Percentiles rank a stretch among this genome's conserved stretches.
These are phyloP conservation scores for Plusia festucae DNA, from an alignment of 2,888 invertebrate genomes.

Conservation along the genomic window DNA sequence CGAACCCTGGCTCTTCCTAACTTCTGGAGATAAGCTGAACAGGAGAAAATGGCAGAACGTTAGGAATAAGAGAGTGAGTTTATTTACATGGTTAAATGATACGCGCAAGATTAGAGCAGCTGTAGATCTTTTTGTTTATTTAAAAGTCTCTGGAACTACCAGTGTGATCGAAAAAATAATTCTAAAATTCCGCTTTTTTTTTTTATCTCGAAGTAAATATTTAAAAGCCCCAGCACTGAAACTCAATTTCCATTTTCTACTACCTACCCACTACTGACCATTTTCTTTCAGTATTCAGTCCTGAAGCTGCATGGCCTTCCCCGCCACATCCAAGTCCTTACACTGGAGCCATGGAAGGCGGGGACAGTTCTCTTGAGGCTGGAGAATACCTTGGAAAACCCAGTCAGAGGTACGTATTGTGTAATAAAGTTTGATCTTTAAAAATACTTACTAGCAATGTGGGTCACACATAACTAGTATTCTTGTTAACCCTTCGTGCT, in stretches of 20 bases:
- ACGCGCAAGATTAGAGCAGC: no score
- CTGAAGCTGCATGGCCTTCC: constrained; percentile 83
- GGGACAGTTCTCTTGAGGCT: constrained; percentile 87
- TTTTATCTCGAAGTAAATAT: neutral
- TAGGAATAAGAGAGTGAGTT: constrained; percentile 77
- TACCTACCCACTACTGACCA: neutral
- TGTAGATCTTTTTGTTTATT: no score
- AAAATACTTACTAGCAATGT: no score
- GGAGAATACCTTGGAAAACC: constrained; percentile 89
- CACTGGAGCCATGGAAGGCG: constrained; percentile 90
- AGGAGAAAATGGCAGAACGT: constrained; percentile 82
- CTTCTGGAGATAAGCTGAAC: constrained; percentile 78
- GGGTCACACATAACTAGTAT: no score
- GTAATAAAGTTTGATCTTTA: no score
- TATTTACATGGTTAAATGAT: no score
- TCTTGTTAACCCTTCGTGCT: no score
- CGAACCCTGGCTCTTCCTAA: constrained; percentile 82
- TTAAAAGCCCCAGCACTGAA: neutral
- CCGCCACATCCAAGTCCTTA: constrained; percentile 88
- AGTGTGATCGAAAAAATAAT: no score
- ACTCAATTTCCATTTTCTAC: no score
- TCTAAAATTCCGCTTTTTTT: no score
- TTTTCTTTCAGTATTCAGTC: constrained; percentile 80
- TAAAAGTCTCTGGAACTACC: no score
- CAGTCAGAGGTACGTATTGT: constrained; percentile 73